A percentile compares a stretch with the other conserved stretches of the same genome.
These are phyloP conservation scores for Drosophila kanekoi DNA, from an alignment of 2,888 invertebrate species.

Conservation along the genomic window DNA sequence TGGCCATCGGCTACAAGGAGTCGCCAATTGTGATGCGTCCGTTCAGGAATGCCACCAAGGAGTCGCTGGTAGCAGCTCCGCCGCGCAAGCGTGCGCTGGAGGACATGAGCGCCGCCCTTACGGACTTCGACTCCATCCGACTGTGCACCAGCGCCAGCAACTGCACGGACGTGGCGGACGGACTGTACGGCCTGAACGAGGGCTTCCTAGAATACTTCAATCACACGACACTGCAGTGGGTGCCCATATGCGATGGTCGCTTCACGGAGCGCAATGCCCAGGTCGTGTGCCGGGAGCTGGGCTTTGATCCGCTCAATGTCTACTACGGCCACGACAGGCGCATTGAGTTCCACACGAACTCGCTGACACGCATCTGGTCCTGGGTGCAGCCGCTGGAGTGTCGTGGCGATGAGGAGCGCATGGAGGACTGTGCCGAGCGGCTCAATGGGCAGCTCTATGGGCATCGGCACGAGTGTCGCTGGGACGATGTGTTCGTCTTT, in stretches of 20 bases:
- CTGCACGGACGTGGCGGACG: slow-evolving; percentile 86
- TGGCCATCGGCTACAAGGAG: slow-evolving; percentile 92
- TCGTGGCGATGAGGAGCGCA: slow-evolving; percentile 90
- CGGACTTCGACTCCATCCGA: slow-evolving; percentile 88
- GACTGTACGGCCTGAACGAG: slow-evolving; percentile 87
- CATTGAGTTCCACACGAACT: slow-evolving; percentile 95
- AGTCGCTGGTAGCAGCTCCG: slow-evolving; percentile 50
- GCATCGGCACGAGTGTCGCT: slow-evolving; percentile 93
- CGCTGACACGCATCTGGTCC: slow-evolving; percentile 94
- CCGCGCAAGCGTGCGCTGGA: slow-evolving; percentile 86
- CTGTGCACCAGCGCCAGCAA: slow-evolving; percentile 91
- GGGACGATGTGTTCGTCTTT: slow-evolving; percentile 96
- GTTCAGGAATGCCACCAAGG: slow-evolving; percentile 74
- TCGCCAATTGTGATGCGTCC: slow-evolving; percentile 93
- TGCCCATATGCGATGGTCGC: slow-evolving; percentile 97
- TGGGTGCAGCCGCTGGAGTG: slow-evolving; percentile 98
- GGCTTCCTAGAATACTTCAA: slow-evolving; percentile 98
- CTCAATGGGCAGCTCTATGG: slow-evolving; percentile 96
- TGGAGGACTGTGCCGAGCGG: slow-evolving; percentile 94
- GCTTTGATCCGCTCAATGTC: slow-evolving; percentile 94
- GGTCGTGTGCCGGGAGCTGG: slow-evolving; percentile 97
- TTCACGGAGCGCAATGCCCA: slow-evolving; percentile 98
- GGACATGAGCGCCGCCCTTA: slow-evolving; percentile 84
- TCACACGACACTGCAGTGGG: slow-evolving; percentile 97
- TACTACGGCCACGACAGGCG: slow-evolving; percentile 94